Evolutionary conservation across 1,140 invertebrate genomes (phyloP).

Genomic region (Trichonephila inaurata): DNA sequence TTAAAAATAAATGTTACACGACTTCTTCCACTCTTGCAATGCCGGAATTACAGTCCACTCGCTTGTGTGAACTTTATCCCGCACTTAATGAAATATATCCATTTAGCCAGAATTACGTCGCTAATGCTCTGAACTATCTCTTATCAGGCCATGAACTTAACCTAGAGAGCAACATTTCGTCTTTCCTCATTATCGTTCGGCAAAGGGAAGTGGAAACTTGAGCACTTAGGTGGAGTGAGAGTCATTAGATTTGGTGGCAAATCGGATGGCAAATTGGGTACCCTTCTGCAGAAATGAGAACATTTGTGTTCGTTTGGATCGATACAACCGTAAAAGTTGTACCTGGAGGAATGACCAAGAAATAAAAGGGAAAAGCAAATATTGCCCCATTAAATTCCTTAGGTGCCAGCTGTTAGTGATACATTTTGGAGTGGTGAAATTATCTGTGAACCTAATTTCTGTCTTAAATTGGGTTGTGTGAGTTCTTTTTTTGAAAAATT

Average conservation of each 20-base stretch:
- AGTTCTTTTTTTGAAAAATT: too few species aligned
- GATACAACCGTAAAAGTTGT: not conserved
- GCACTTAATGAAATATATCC: not conserved
- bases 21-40: too few species aligned
- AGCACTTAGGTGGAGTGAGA: not conserved
- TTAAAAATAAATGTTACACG: too few species aligned
- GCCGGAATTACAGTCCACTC: not conserved
- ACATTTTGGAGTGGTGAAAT: too few species aligned
- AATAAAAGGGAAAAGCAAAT: not conserved
- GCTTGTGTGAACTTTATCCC: not conserved
- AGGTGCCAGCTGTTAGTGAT: not conserved
- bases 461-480: too few species aligned
- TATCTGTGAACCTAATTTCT: too few species aligned
- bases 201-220: not conserved
- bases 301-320: not conserved
- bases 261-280: constrained; percentile 6
- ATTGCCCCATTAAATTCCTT: not conserved
- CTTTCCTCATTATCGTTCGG: constrained; percentile 23
- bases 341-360: not conserved
- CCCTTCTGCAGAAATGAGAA: not conserved
- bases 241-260: not conserved
- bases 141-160: not conserved
- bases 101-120: not conserved
- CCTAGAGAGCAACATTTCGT: not conserved
- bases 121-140: not conserved